Percentiles rank a stretch among this genome's conserved stretches.
Conservation (phyloP, 2,113 vertebrate genomes). For the Melanotaenia duboulayi region DNA sequence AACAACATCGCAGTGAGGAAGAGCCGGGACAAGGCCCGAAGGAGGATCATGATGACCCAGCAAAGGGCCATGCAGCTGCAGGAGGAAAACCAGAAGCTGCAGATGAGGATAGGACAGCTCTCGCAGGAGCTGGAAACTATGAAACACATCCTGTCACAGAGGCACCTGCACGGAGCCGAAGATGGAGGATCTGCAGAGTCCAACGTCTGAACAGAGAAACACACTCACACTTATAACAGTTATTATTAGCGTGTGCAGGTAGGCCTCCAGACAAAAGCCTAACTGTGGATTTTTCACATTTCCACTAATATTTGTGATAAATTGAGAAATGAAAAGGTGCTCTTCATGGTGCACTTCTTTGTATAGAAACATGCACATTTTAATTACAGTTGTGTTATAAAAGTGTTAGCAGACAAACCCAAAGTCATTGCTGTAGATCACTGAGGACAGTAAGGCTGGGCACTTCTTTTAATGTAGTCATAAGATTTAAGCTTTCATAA, state of each 20-base stretch:
- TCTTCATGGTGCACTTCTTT: neutral
- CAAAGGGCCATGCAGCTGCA: conserved; percentile 89
- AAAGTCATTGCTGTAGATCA: too few species aligned
- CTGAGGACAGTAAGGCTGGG: too few species aligned
- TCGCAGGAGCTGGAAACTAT: conserved; percentile 90
- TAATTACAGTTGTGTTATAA: too few species aligned
- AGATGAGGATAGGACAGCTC: conserved; percentile 87
- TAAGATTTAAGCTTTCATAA: too few species aligned
- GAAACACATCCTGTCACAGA: conserved; percentile 88
- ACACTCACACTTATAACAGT: neutral
- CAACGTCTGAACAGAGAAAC: conserved; percentile 40
- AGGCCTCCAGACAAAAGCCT: neutral
- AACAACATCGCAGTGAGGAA: conserved; percentile 93
- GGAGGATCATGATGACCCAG: conserved; percentile 89
- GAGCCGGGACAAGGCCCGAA: conserved; percentile 91
- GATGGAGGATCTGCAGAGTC: conserved; percentile 51
- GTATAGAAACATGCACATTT: too few species aligned
- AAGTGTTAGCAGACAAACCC: too few species aligned
- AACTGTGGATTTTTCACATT: neutral
- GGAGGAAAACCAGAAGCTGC: conserved; percentile 90
- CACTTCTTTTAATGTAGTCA: too few species aligned
- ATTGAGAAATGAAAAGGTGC: conserved; percentile 4
- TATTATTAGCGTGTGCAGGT: neutral
- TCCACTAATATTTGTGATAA: neutral
- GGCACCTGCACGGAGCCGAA: conserved; percentile 75